A percentile compares a stretch with the other conserved stretches of the same genome.
phyloP scores from a whole-genome alignment of 2,888 invertebrate species.

The Ormia ochracea region DNA sequence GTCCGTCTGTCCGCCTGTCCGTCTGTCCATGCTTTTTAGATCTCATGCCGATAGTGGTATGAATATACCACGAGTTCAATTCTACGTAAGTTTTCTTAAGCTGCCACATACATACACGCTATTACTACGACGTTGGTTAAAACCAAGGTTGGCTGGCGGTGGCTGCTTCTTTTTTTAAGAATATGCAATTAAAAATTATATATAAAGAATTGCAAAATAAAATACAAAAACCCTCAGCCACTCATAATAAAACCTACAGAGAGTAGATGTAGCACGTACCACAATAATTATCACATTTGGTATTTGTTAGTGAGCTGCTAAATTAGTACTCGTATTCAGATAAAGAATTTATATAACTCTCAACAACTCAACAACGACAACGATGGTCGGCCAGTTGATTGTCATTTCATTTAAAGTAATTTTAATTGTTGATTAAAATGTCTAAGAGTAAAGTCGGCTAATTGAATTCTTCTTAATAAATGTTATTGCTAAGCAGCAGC shows the following conservation, averaged over 20 bases:
- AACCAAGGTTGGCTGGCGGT: slow-evolving; percentile 16
- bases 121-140: background rate
- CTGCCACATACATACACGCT: slow-evolving; percentile 14
- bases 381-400: background rate
- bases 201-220: background rate
- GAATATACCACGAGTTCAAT: slow-evolving; percentile 20
- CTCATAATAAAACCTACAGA: background rate
- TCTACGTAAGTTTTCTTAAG: slow-evolving; percentile 15
- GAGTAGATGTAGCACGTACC: slow-evolving; percentile 51
- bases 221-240: background rate
- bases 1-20: too few relatives aligned
- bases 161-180: slow-evolving; percentile 7
- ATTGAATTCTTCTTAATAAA: slow-evolving; percentile 10
- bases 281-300: slow-evolving; percentile 53
- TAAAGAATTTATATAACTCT: slow-evolving; percentile 29
- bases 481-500: background rate
- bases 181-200: slow-evolving; percentile 10
- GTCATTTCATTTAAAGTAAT: slow-evolving; percentile 9
- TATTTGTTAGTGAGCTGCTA: slow-evolving; percentile 29
- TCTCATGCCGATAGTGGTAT: slow-evolving; percentile 34
- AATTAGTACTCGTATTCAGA: slow-evolving; percentile 4
- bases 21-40: slow-evolving; percentile 12
- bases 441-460: background rate
- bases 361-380: slow-evolving; percentile 3
- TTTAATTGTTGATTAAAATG: slow-evolving; percentile 27